phyloP scores from a whole-genome alignment of 2,797 vertebrate genomes.

The Xiphophorus birchmanni region DNA sequence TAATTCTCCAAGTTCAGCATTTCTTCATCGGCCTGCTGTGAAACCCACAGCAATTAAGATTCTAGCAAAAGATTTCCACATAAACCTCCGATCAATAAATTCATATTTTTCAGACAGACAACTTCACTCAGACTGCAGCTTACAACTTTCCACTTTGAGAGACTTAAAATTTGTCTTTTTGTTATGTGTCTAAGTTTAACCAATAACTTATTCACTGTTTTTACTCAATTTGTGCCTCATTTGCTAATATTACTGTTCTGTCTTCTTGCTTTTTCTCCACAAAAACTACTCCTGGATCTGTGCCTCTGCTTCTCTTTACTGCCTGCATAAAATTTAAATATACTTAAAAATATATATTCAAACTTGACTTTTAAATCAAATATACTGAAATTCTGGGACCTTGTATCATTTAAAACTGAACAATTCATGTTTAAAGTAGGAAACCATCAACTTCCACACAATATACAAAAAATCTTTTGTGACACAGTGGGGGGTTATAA shows the following conservation, averaged over 20 bases:
- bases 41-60: background rate
- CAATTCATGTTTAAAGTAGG: too few species aligned
- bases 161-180: background rate
- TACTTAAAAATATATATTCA: background rate
- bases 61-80: background rate
- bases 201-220: background rate
- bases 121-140: background rate
- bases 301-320: background rate
- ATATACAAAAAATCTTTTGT: too few species aligned
- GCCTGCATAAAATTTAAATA: background rate
- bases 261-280: background rate
- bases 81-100: background rate
- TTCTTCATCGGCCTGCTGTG: background rate
- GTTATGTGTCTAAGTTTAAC: background rate
- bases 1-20: background rate
- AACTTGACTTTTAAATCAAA: background rate
- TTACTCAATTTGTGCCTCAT: background rate
- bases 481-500: too few species aligned
- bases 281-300: background rate
- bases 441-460: too few species aligned
- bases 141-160: background rate
- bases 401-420: too few species aligned
- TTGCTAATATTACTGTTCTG: background rate
- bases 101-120: background rate
- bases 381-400: too few species aligned